phyloP scores from a whole-genome alignment of 1,140 invertebrate genomes.

The Eupristina koningsbergeri region DNA sequence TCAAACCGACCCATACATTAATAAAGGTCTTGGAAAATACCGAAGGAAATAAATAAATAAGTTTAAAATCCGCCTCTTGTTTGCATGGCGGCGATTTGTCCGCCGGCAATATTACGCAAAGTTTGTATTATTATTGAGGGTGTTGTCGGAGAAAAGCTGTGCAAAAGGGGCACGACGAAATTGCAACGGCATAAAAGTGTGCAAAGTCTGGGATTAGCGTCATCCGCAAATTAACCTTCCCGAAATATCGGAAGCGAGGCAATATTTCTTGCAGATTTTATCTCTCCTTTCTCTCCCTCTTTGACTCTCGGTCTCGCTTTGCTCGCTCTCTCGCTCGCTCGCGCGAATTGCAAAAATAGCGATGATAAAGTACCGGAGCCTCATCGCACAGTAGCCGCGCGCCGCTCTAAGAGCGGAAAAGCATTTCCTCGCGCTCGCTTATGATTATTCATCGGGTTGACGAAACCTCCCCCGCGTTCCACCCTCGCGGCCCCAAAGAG shows the following conservation, averaged over 20 bases:
- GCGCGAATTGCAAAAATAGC: constrained; percentile 46
- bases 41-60: constrained; percentile 3
- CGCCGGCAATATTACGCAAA: constrained; percentile 22
- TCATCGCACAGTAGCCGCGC: constrained; percentile 35
- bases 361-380: constrained; percentile 49
- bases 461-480: constrained; percentile 30
- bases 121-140: constrained; percentile 40
- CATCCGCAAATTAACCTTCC: constrained; percentile 54
- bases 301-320: no score
- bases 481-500: background rate
- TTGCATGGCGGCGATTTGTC: constrained; percentile 2
- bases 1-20: background rate
- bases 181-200: constrained; percentile 47
- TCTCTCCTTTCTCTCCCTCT: no score
- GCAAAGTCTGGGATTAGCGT: constrained; percentile 53
- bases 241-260: constrained; percentile 51
- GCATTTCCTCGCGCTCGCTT: constrained; percentile 57
- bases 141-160: constrained; percentile 39
- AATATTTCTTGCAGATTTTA: constrained; percentile 54
- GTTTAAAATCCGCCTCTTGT: background rate
- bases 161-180: constrained; percentile 40
- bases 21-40: background rate
- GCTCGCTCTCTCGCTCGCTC: background rate
- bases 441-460: constrained; percentile 65
- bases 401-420: constrained; percentile 24